These are phyloP conservation scores for Triops cancriformis DNA, from an alignment of 1,140 invertebrate genomes.

Conservation along the genomic window DNA sequence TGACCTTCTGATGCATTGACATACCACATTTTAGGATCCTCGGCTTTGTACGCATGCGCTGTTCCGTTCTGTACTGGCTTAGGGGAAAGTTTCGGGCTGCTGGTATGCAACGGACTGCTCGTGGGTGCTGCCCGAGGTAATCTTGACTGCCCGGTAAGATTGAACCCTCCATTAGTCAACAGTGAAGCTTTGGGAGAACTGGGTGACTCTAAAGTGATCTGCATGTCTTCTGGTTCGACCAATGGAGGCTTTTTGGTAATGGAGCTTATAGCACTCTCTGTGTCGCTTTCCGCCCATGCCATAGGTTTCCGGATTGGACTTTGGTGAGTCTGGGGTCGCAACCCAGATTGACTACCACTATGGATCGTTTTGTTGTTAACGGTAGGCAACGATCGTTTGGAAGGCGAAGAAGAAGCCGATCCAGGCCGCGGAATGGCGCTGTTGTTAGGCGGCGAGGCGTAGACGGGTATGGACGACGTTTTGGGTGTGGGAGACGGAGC, in stretches of 20 bases:
- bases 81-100: slow-evolving; percentile 22
- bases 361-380: slow-evolving; percentile 15
- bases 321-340: slow-evolving; percentile 15
- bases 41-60: neutral
- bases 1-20: neutral
- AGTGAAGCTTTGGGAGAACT: neutral
- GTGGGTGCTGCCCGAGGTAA: neutral
- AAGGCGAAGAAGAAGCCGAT: slow-evolving; percentile 27
- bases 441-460: slow-evolving; percentile 5
- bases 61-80: neutral
- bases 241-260: neutral
- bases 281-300: slow-evolving; percentile 29
- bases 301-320: slow-evolving; percentile 25
- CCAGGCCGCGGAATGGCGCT: neutral
- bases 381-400: slow-evolving; percentile 28
- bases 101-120: slow-evolving; percentile 18
- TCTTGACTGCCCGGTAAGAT: neutral
- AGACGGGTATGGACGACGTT: slow-evolving; percentile 24
- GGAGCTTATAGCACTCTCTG: slow-evolving; percentile 27
- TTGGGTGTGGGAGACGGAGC: slow-evolving; percentile 28
- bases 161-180: neutral
- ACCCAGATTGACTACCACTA: neutral
- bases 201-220: neutral
- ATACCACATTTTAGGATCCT: neutral
- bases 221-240: neutral